Percentiles rank a stretch among this genome's conserved stretches.
phyloP scores from a whole-genome alignment of 2,888 invertebrate species.

The Phoenoteleia sp. region DNA sequence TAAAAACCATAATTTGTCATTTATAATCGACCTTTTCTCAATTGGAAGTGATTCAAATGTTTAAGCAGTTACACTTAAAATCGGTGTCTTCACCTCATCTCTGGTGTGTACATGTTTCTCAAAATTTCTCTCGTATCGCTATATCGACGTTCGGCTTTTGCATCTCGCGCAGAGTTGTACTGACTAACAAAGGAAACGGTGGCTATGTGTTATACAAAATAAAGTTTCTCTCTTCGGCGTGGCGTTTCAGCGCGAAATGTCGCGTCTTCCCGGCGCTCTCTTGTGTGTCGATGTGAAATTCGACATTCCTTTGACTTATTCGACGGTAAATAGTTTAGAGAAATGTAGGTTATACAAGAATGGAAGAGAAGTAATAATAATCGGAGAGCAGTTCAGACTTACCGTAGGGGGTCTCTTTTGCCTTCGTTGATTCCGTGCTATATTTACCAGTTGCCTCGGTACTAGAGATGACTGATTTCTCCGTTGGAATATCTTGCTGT shows the following conservation, averaged over 20 bases:
- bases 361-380: not conserved
- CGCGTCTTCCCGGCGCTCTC: conserved; percentile 12
- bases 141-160: conserved; percentile 52
- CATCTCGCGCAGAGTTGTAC: conserved; percentile 34
- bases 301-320: conserved; percentile 48
- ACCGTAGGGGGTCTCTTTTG: conserved; percentile 98
- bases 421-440: conserved; percentile 90
- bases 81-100: no score
- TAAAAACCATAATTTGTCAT: no score
- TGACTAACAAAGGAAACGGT: conserved; percentile 42
- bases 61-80: no score
- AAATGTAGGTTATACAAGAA: conserved; percentile 22
- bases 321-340: conserved; percentile 39
- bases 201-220: conserved; percentile 30
- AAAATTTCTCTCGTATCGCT: conserved; percentile 2
- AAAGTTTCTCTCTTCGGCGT: conserved; percentile 19
- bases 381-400: conserved; percentile 87
- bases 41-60: no score
- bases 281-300: conserved; percentile 26
- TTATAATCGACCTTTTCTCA: no score
- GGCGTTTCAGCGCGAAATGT: conserved; percentile 2
- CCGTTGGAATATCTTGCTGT: conserved; percentile 90
- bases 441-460: conserved; percentile 88
- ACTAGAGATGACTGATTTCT: conserved; percentile 87
- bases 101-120: not conserved